Evolutionary conservation across 2,113 vertebrate species (phyloP).

Genomic region (Propithecus coquereli): DNA sequence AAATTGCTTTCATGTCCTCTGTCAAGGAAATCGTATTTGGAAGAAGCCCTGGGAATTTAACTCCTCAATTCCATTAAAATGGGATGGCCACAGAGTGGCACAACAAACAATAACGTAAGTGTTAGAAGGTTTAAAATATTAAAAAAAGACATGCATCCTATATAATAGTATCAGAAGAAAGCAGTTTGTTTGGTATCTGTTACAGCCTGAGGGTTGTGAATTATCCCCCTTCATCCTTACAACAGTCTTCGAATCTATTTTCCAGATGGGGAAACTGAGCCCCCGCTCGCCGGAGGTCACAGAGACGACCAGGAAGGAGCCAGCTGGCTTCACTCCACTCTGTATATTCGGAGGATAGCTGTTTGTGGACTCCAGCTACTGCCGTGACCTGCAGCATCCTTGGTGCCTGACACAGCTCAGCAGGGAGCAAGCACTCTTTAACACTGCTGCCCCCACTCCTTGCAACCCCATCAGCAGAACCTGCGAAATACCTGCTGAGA

Average conservation of each 20-base stretch:
- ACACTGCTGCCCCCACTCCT: background rate
- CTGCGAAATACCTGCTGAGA: background rate
- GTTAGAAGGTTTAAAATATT: background rate
- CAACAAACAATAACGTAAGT: background rate
- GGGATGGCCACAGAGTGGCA: background rate
- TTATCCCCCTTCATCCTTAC: background rate
- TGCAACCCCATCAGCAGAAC: background rate
- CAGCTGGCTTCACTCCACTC: too few relatives aligned
- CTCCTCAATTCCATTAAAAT: background rate
- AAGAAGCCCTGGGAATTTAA: background rate
- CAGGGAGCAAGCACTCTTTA: background rate
- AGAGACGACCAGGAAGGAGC: background rate
- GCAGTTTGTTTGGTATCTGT: background rate
- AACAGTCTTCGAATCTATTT: background rate
- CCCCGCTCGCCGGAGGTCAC: background rate
- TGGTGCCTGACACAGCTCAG: background rate
- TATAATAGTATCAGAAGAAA: background rate
- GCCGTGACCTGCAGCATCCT: background rate
- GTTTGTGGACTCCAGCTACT: background rate
- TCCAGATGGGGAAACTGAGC: background rate
- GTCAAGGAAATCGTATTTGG: background rate
- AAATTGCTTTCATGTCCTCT: background rate
- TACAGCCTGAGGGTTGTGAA: background rate
- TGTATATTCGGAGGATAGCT: background rate
- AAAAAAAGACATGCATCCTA: background rate